A percentile compares a stretch with the other conserved stretches of the same genome.
Evolutionary conservation across 2,888 invertebrate genomes (phyloP).

Genomic region (Heteromyza rotundicornis): DNA sequence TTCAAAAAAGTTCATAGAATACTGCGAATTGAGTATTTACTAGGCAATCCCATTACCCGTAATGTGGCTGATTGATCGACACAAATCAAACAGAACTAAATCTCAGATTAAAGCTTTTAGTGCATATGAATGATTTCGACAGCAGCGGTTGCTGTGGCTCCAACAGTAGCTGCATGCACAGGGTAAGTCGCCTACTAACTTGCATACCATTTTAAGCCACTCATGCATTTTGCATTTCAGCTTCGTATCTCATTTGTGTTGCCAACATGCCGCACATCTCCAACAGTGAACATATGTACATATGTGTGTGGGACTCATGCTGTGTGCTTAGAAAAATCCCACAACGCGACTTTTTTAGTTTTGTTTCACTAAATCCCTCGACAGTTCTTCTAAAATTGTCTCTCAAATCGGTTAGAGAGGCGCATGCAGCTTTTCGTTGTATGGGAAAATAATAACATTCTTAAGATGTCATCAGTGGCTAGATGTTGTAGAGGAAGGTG

Average conservation of each 20-base stretch:
- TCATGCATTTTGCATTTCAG: conserved; percentile 44
- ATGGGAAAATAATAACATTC: conserved; percentile 57
- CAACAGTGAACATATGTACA: conserved; percentile 17
- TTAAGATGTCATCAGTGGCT: conserved; percentile 57
- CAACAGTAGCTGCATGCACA: no score
- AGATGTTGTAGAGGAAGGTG: no score
- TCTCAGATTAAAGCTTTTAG: no score
- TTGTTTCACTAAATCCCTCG: conserved; percentile 53
- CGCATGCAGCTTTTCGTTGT: no score
- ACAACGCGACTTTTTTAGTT: conserved; percentile 19
- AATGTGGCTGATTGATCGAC: no score
- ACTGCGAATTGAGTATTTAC: no score
- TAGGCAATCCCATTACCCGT: no score
- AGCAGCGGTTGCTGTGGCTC: no score
- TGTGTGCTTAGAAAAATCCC: conserved; percentile 42
- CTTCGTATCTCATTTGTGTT: conserved; percentile 49
- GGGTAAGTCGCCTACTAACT: conserved; percentile 6
- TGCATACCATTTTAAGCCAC: conserved; percentile 49
- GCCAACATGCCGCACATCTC: conserved; percentile 16
- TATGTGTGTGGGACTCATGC: conserved; percentile 42
- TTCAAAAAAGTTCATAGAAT: no score
- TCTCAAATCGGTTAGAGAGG: no score
- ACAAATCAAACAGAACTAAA: no score
- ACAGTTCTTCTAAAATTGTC: conserved; percentile 50
- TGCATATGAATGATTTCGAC: no score